These are phyloP conservation scores for Picus viridis DNA, from an alignment of 2,797 vertebrate species.

Conservation along the genomic window DNA sequence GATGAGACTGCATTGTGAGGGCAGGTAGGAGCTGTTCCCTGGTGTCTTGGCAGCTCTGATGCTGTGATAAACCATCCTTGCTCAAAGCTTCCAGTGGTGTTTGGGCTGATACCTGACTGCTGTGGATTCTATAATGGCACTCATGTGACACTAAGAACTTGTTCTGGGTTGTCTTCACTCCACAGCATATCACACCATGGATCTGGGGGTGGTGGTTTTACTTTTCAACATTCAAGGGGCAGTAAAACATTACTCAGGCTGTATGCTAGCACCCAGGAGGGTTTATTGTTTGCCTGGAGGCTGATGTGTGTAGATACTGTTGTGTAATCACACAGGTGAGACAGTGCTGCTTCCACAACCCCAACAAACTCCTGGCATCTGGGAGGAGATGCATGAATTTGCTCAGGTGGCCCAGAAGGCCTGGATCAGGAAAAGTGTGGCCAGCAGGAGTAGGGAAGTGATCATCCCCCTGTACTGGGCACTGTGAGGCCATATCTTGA, in stretches of 20 bases:
- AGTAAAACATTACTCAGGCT: not conserved
- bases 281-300: not conserved
- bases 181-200: not conserved
- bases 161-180: not conserved
- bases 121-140: not conserved
- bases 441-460: too few relatives aligned
- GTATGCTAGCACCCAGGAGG: not conserved
- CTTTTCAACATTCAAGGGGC: conserved; percentile 30
- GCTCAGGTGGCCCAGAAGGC: too few relatives aligned
- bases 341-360: not conserved
- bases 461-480: too few relatives aligned
- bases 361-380: not conserved
- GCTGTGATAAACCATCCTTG: not conserved
- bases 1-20: conserved; percentile 31
- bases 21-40: not conserved
- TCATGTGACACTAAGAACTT: not conserved
- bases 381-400: not conserved
- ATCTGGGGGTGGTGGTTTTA: conserved; percentile 50
- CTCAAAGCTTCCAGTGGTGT: not conserved
- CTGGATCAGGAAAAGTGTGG: too few relatives aligned
- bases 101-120: not conserved
- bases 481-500: too few relatives aligned
- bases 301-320: not conserved
- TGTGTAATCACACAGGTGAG: not conserved
- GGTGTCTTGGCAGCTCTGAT: not conserved